Evolutionary conservation across 2,113 vertebrate species (phyloP).

Genomic region (Sander lucioperca): DNA sequence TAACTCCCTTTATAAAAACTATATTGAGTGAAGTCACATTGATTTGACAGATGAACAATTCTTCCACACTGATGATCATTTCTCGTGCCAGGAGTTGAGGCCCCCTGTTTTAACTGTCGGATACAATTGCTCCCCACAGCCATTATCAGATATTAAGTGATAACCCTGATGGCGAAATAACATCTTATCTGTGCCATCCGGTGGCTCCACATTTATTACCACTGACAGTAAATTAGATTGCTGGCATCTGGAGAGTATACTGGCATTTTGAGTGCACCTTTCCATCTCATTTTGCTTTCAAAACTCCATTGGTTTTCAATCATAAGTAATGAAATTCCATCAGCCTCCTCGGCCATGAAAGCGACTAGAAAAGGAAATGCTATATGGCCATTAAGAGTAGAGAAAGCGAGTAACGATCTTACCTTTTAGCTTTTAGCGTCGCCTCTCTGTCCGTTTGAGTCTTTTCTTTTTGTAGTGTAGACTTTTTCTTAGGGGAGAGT

Average conservation of each 20-base stretch:
- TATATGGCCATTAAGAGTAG: constrained; percentile 57
- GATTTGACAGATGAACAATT: constrained; percentile 78
- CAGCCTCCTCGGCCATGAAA: constrained; percentile 51
- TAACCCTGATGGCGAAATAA: constrained; percentile 79
- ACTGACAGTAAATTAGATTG: constrained; percentile 78
- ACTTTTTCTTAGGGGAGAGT: constrained; percentile 21
- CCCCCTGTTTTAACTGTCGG: constrained; percentile 70
- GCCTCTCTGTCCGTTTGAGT: constrained; percentile 48
- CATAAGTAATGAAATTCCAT: constrained; percentile 79
- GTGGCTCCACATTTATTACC: constrained; percentile 74
- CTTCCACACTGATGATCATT: constrained; percentile 63
- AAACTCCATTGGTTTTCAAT: constrained; percentile 75
- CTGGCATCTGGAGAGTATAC: constrained; percentile 68
- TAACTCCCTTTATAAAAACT: constrained; percentile 56
- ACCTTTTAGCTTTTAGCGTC: constrained; percentile 65
- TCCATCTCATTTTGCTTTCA: constrained; percentile 71
- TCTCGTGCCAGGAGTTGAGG: constrained; percentile 56
- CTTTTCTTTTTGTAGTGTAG: constrained; percentile 11
- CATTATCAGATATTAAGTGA: constrained; percentile 76
- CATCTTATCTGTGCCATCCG: constrained; percentile 68
- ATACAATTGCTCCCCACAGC: constrained; percentile 68
- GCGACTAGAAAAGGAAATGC: constrained; percentile 53
- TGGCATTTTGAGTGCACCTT: constrained; percentile 76
- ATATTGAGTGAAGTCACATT: constrained; percentile 73
- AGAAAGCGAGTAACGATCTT: constrained; percentile 65